Percentiles rank a stretch among this genome's conserved stretches.
phyloP scores from a whole-genome alignment of 2,113 vertebrate species.

The Trematocara zebra region DNA sequence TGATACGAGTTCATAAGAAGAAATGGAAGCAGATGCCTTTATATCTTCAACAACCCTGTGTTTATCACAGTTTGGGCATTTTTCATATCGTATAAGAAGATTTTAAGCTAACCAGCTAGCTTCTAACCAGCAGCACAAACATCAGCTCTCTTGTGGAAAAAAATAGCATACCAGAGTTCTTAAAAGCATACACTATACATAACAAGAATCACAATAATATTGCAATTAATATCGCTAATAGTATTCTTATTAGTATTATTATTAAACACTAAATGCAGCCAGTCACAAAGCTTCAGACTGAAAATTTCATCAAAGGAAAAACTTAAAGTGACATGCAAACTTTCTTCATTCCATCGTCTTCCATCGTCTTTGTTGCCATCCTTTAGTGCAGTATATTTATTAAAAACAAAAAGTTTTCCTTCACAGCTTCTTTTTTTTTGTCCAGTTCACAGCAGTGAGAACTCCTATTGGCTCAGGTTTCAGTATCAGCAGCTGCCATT shows the following conservation, averaged over 20 bases:
- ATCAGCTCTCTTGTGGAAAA: not conserved
- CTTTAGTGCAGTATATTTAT: slow-evolving; percentile 20
- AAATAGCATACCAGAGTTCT: slow-evolving; percentile 31
- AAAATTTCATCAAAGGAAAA: slow-evolving; percentile 28
- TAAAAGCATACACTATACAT: slow-evolving; percentile 52
- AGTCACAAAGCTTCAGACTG: slow-evolving; percentile 34
- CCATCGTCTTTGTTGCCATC: not conserved
- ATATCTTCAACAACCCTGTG: not conserved
- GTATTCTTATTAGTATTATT: slow-evolving; percentile 42
- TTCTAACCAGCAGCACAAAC: slow-evolving; percentile 14
- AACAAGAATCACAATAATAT: slow-evolving; percentile 55
- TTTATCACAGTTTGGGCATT: not conserved
- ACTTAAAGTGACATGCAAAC: slow-evolving; percentile 55
- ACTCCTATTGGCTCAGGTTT: slow-evolving; percentile 48
- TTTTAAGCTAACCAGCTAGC: not conserved
- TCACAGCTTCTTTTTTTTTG: slow-evolving; percentile 28
- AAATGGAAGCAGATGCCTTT: slow-evolving; percentile 1
- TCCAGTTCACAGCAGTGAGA: slow-evolving; percentile 8
- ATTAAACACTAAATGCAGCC: slow-evolving; percentile 50
- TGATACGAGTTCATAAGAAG: not conserved
- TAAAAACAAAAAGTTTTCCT: slow-evolving; percentile 18
- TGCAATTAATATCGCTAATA: slow-evolving; percentile 52
- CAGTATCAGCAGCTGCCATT: slow-evolving; percentile 46
- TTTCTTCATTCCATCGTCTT: not conserved
- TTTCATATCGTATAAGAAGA: slow-evolving; percentile 7